Evolutionary conservation across 2,113 vertebrate species (phyloP), one percentile per base, ranked within the genome.

Genomic region (Pelvicachromis taeniatus): DNA sequence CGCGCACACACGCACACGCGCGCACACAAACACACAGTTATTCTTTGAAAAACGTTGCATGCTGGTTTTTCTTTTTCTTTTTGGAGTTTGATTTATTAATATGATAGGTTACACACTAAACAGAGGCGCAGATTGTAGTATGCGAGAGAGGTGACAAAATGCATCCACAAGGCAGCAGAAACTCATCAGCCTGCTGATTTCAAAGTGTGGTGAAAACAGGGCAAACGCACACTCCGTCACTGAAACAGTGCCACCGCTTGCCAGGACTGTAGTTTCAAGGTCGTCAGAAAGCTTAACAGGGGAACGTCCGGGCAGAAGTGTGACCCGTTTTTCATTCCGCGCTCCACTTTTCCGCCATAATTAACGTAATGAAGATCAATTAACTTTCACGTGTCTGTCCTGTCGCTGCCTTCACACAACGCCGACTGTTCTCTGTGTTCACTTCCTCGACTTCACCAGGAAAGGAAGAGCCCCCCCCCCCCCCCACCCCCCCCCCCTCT

Each of bases 331-430:
- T 83, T 92, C 85, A 93, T 87, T 82, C 91, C 40, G 23, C 12
- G 85, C 89, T 89, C 88, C 81, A 88, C 87, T 94, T 95, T 93
- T 84, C 88, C 81, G 81, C 82, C 80, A 50, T 95, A 95, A 95
- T 96, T 94, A 94, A 93, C 77, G 16, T 94, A 95, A 96, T 96
- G 94, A 96, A 95, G 95, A 95, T 95, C 95, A 95, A 93, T 96
- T 92, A 94, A 93, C 81, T 86, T 86, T 93, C 89, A 63, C n/a
- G 4, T 65, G 82, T 87, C 84, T 80, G 78, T 77, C 48, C 78
- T 86, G 84, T 82, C 85, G 7, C 83, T 11, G 89, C 85, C 89
- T 75, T 85, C 85, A 83, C 91, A 91, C 48, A 78, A 54, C n/a
- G 17, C 59, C 58, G 56, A 77, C 73, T 80, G 42, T 53, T 68